phyloP scores from a whole-genome alignment of 2,113 vertebrate species.

The Sorex araneus region DNA sequence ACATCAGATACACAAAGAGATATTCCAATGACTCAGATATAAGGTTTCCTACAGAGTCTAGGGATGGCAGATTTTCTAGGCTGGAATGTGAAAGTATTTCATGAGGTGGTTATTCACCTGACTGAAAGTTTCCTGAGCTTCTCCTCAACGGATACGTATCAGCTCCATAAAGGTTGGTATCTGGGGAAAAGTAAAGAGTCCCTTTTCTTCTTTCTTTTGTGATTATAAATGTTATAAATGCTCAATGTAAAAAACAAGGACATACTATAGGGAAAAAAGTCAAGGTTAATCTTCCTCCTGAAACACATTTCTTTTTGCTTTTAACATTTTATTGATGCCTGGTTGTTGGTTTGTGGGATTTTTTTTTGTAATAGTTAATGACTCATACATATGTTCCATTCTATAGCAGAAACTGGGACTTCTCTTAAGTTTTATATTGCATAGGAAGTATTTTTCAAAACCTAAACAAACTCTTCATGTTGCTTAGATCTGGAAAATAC shows the following conservation, averaged over 20 bases:
- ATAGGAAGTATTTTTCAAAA: slow-evolving; percentile 32
- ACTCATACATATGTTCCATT: slow-evolving; percentile 20
- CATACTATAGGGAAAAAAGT: no score
- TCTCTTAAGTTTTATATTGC: slow-evolving; percentile 6
- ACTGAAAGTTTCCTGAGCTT: no score
- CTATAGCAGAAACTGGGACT: not conserved
- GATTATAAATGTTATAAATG: no score
- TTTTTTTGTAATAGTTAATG: slow-evolving; percentile 19
- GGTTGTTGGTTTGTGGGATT: not conserved
- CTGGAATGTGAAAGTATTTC: not conserved
- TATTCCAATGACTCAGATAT: not conserved
- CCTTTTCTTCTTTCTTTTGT: no score
- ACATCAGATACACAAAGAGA: not conserved
- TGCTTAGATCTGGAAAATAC: slow-evolving; percentile 62
- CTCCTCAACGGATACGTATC: no score
- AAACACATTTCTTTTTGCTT: no score
- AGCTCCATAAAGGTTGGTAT: no score
- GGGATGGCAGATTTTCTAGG: not conserved
- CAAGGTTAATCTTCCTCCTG: no score
- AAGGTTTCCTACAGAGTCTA: not conserved
- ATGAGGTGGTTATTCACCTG: no score
- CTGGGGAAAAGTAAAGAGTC: no score
- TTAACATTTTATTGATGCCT: not conserved
- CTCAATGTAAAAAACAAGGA: no score
- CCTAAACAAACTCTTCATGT: not conserved